These are phyloP conservation scores for Triops cancriformis DNA, from an alignment of 1,140 invertebrate genomes.

Conservation along the genomic window DNA sequence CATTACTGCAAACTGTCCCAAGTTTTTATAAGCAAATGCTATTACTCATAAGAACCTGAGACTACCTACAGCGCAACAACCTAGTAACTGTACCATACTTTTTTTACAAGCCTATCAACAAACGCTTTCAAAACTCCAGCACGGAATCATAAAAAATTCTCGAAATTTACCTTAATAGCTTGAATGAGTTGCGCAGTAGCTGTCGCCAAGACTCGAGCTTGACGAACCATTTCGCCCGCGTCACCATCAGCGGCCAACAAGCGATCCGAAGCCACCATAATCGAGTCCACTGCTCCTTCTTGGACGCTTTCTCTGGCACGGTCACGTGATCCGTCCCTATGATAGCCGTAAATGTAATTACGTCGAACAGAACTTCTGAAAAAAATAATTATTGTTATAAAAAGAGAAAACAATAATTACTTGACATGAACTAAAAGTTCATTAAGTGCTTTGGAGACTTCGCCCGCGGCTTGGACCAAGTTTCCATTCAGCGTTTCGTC, in stretches of 20 bases:
- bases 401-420: constrained; percentile 36
- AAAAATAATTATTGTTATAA: background rate
- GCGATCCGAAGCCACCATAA: constrained; percentile 80
- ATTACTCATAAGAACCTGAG: background rate
- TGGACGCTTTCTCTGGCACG: constrained; percentile 49
- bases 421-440: constrained; percentile 86
- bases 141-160: too few species aligned
- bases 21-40: background rate
- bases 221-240: constrained; percentile 86
- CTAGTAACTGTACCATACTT: background rate
- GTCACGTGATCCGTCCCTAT: constrained; percentile 44
- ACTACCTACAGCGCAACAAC: background rate
- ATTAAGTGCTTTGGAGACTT: constrained; percentile 83
- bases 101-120: background rate
- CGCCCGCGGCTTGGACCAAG: constrained; percentile 69
- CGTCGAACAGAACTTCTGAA: constrained; percentile 30
- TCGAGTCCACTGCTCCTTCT: constrained; percentile 79
- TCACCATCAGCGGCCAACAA: constrained; percentile 72
- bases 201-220: constrained; percentile 78
- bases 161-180: constrained; percentile 63
- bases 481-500: constrained; percentile 63
- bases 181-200: constrained; percentile 71
- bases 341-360: too few species aligned
- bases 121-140: too few species aligned
- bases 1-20: too few species aligned